phyloP scores from a whole-genome alignment of 2,888 invertebrate genomes.

The Neoitamus cyanurus region DNA sequence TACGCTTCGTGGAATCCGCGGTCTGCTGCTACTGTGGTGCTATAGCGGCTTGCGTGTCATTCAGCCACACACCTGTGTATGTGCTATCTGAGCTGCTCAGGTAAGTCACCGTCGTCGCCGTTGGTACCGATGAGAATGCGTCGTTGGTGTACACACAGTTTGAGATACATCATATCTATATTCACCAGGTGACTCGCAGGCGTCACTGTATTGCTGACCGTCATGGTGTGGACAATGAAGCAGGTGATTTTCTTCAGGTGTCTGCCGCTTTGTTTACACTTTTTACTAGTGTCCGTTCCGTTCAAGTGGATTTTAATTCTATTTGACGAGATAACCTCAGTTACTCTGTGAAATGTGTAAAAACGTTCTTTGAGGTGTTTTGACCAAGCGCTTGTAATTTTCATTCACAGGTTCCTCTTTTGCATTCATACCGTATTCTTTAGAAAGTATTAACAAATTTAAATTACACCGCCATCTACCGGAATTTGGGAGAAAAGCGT shows the following conservation, averaged over 20 bases:
- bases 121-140: not conserved
- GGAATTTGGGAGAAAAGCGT: too few relatives aligned
- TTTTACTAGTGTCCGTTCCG: not conserved
- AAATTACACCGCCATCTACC: too few relatives aligned
- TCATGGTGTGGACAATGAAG: not conserved
- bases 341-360: not conserved
- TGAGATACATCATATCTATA: not conserved
- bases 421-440: too few relatives aligned
- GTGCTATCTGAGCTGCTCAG: not conserved
- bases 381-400: not conserved
- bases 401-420: not conserved
- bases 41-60: conserved; percentile 37
- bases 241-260: conserved; percentile 32
- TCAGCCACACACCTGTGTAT: conserved; percentile 31
- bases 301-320: not conserved
- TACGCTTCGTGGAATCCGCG: conserved; percentile 30
- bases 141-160: not conserved
- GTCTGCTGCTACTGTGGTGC: not conserved
- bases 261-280: conserved; percentile 14
- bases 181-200: not conserved
- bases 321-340: not conserved
- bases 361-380: not conserved
- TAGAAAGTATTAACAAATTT: too few relatives aligned
- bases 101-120: conserved; percentile 15
- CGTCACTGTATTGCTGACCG: not conserved